Conservation (phyloP, 2,113 vertebrate genomes). For the Podiceps cristatus region DNA sequence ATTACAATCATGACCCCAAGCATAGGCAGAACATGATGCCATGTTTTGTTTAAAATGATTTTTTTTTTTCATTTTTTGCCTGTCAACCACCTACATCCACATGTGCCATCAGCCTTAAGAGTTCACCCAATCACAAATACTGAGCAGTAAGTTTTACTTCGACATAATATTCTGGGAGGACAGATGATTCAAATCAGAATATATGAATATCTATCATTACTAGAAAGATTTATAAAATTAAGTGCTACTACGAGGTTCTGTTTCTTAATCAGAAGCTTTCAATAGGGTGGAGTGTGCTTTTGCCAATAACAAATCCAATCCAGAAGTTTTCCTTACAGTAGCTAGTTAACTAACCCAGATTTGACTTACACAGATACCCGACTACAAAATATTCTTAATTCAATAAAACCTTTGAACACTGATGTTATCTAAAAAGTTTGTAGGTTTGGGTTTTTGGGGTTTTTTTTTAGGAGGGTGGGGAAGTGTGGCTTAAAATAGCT, state of each 20-base stretch:
- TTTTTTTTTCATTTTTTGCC: background rate
- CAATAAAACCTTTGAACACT: background rate
- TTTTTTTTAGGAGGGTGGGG: background rate
- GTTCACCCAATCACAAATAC: slow-evolving; percentile 56
- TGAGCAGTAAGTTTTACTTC: background rate
- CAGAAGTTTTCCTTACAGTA: slow-evolving; percentile 3
- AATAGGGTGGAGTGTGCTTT: background rate
- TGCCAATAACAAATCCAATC: slow-evolving; percentile 31
- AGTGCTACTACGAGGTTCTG: slow-evolving; percentile 19
- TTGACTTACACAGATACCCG: slow-evolving; percentile 4
- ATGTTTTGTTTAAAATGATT: slow-evolving; percentile 51
- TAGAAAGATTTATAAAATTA: slow-evolving; percentile 32
- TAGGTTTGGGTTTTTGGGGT: background rate
- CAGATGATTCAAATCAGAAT: background rate
- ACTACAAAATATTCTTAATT: background rate
- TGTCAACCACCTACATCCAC: background rate
- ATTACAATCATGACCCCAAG: slow-evolving; percentile 74
- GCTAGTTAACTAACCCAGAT: background rate
- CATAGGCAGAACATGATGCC: slow-evolving; percentile 69
- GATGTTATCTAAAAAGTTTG: background rate
- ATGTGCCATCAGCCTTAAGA: slow-evolving; percentile 61
- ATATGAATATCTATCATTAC: slow-evolving; percentile 20
- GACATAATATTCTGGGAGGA: background rate
- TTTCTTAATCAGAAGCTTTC: slow-evolving; percentile 9
- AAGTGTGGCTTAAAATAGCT: slow-evolving; percentile 35